A percentile compares a stretch with the other conserved stretches of the same genome.
phyloP scores from a whole-genome alignment of 2,888 invertebrate genomes.

The Endotricha flammealis region DNA sequence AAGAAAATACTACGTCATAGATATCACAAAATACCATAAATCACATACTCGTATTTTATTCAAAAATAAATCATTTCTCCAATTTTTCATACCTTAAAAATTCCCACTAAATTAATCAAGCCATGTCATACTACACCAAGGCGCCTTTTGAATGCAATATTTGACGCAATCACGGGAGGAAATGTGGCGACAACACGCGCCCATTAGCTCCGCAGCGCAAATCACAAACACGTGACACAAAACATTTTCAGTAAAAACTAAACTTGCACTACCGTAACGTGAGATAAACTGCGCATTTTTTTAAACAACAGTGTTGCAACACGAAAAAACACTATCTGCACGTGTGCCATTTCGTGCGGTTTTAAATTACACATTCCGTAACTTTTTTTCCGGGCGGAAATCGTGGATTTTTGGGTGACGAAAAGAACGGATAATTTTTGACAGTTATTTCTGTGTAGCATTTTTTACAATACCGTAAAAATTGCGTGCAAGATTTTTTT shows the following conservation, averaged over 20 bases:
- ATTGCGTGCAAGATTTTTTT: not conserved
- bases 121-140: slow-evolving; percentile 20
- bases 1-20: too few species aligned
- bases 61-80: too few species aligned
- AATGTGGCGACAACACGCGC: slow-evolving; percentile 51
- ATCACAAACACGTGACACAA: slow-evolving; percentile 65
- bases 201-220: slow-evolving; percentile 58
- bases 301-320: slow-evolving; percentile 45
- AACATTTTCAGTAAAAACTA: slow-evolving; percentile 37
- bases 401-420: slow-evolving; percentile 57
- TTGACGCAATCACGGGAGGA: slow-evolving; percentile 56
- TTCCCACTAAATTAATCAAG: too few species aligned
- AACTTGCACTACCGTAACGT: not conserved
- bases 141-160: slow-evolving; percentile 43
- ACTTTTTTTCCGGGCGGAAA: slow-evolving; percentile 64
- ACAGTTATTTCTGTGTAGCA: slow-evolving; percentile 28
- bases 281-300: slow-evolving; percentile 28
- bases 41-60: too few species aligned
- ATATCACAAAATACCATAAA: too few species aligned
- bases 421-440: slow-evolving; percentile 43
- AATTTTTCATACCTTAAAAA: too few species aligned
- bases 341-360: slow-evolving; percentile 69
- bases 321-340: slow-evolving; percentile 53
- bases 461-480: slow-evolving; percentile 12
- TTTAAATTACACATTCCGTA: slow-evolving; percentile 65